Evolutionary conservation across 2,797 vertebrate genomes (phyloP).

Genomic region (Tinamus major): DNA sequence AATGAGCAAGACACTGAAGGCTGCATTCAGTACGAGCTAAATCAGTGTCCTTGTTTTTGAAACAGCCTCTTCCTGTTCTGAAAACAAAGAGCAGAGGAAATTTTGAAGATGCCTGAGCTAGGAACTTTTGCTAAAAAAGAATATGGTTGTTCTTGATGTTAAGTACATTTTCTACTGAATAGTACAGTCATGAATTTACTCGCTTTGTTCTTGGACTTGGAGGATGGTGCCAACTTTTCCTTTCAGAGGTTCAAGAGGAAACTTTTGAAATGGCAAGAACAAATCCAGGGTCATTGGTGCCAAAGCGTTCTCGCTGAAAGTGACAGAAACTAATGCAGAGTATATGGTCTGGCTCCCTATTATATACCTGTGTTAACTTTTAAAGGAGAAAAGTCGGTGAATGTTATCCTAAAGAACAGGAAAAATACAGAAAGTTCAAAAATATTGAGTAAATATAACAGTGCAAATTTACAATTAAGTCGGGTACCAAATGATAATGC

Average conservation of each 20-base stretch:
- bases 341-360: not conserved
- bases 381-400: not conserved
- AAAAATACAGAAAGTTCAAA: not conserved
- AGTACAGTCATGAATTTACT: slow-evolving; percentile 10
- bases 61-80: slow-evolving; percentile 32
- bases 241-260: slow-evolving; percentile 51
- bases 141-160: not conserved
- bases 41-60: not conserved
- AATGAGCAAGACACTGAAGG: not conserved
- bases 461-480: fast-evolving
- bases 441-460: not conserved
- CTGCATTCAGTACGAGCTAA: slow-evolving; percentile 5
- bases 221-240: slow-evolving; percentile 33
- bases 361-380: not conserved
- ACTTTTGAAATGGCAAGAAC: slow-evolving; percentile 47
- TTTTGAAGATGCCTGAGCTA: not conserved
- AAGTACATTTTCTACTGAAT: not conserved
- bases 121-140: slow-evolving; percentile 42
- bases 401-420: not conserved
- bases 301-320: slow-evolving; percentile 5
- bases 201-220: slow-evolving; percentile 53
- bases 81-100: slow-evolving; percentile 62
- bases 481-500: not conserved
- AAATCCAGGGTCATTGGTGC: slow-evolving; percentile 20
- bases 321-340: not conserved